A percentile compares a stretch with the other conserved stretches of the same genome.
Conservation (phyloP, 2,888 invertebrate species). For the Thymelicus lineola region DNA sequence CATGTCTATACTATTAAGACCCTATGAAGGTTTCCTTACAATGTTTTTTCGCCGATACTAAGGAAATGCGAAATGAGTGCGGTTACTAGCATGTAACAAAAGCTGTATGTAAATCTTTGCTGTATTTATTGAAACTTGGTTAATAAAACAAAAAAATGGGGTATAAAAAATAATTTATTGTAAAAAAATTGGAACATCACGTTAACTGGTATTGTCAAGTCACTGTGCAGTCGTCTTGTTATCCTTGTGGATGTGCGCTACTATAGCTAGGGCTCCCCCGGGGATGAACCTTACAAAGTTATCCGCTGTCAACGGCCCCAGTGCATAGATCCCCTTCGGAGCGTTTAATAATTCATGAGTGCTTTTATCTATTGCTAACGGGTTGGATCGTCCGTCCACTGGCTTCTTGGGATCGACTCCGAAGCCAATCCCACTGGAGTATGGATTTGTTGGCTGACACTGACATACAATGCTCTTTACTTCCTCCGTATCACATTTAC, state of each 20-base stretch:
- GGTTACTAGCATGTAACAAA: too few relatives aligned
- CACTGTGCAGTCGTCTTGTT: conserved; percentile 52
- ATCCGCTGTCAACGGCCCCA: conserved; percentile 96
- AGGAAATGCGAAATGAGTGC: too few relatives aligned
- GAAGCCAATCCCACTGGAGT: conserved; percentile 83
- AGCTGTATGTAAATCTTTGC: too few relatives aligned
- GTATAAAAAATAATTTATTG: conserved; percentile 82
- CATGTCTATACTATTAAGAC: too few relatives aligned
- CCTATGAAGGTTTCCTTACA: too few relatives aligned
- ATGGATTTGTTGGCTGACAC: conserved; percentile 62
- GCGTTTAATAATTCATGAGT: conserved; percentile 89
- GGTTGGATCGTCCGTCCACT: conserved; percentile 92
- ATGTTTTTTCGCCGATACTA: too few relatives aligned
- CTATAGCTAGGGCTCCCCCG: conserved; percentile 90
- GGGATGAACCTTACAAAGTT: conserved; percentile 96
- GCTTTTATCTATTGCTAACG: conserved; percentile 90
- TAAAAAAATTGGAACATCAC: conserved; percentile 59
- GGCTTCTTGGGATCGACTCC: conserved; percentile 86
- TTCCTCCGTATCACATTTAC: conserved; percentile 49
- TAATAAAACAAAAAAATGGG: conserved; percentile 37
- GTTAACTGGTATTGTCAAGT: conserved; percentile 43
- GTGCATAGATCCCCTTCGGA: conserved; percentile 90
- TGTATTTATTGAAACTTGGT: too few relatives aligned
- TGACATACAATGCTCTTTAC: conserved; percentile 54
- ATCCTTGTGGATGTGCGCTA: conserved; percentile 70